Evolutionary conservation across 2,888 invertebrate species (phyloP), one percentile per base, ranked within the genome.

Genomic region (Calameuta pallipes): DNA sequence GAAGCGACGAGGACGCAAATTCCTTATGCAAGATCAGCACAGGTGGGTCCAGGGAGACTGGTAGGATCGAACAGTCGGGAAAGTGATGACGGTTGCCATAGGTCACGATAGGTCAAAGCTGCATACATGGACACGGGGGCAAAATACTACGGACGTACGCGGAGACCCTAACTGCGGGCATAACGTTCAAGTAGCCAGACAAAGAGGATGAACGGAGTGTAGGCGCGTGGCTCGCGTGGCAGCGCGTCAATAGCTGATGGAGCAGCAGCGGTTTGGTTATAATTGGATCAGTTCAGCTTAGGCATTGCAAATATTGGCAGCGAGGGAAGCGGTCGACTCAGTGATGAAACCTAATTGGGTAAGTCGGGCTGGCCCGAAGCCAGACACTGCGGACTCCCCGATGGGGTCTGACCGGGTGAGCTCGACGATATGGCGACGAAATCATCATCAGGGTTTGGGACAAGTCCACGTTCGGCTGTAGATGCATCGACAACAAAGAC

Each of bases 311-410:
- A 90, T 90, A 90, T 90, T 90, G 90, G 90, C 91, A 90, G 87
- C 85, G 84, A 85, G 88, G 89, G 86, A 89, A 89, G 87, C 87
- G 85, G 82, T 78, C 76, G 88, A 89, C 88, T 86, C 85, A 87
- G 88, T 90, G 90, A 90, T 89, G 91, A 91, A 91, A 91, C 88
- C 88, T 90, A 90, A 91, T 90, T 91, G 89, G 91, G 90, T 89
- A 90, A 91, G 90, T 90, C 89, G 90, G 87, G 85, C 90, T 90
- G 90, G 90, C 89, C 82, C 76, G 35, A 78, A 82, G 90, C 90
- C 90, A 90, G 85, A 33, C 30, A 6, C 34, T 6, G 36, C 23
- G 71, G 33, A 71, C 71, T 71, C 71, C 71, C 33, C 71, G 71
- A 31, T 31, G 23, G 56, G 23, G 56, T 56, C 56, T 56, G 23